phyloP scores from a whole-genome alignment of 2,888 invertebrate species.

The Patella depressa region DNA sequence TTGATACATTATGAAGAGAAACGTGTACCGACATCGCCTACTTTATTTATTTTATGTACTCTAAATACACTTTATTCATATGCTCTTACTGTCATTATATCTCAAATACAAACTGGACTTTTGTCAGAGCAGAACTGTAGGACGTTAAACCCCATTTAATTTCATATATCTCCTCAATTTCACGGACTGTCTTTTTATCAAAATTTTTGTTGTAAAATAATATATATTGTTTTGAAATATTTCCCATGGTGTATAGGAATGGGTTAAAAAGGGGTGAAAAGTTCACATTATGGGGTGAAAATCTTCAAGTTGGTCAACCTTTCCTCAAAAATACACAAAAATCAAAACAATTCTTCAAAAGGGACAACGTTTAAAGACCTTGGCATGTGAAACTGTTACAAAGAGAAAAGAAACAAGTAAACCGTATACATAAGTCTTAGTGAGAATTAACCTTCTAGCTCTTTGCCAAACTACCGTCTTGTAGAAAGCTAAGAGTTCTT shows the following conservation, averaged over 20 bases:
- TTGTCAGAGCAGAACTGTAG: too few relatives aligned
- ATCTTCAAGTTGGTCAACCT: slow-evolving; percentile 9
- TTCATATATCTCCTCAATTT: too few relatives aligned
- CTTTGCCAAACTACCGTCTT: slow-evolving; percentile 5
- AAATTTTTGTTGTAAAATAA: too few relatives aligned
- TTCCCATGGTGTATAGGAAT: background rate
- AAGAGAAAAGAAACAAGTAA: slow-evolving; percentile 4
- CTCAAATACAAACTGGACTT: too few relatives aligned
- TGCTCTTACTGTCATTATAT: too few relatives aligned
- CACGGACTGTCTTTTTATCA: too few relatives aligned
- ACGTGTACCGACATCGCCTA: too few relatives aligned
- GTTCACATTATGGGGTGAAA: background rate
- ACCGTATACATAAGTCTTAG: slow-evolving; percentile 3
- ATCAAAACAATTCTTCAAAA: slow-evolving; percentile 12
- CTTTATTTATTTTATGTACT: too few relatives aligned
- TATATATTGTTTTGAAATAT: too few relatives aligned
- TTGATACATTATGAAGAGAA: too few relatives aligned
- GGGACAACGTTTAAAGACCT: background rate
- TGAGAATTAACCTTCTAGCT: slow-evolving; percentile 4
- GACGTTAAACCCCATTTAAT: too few relatives aligned
- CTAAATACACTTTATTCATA: too few relatives aligned
- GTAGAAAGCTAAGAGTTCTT: slow-evolving; percentile 17
- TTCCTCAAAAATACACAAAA: slow-evolving; percentile 1
- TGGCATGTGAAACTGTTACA: slow-evolving; percentile 10
- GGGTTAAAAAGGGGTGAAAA: background rate